Base-by-base conservation (phyloP, 1,140 invertebrate genomes). In the Ceratitis capitata region DNA sequence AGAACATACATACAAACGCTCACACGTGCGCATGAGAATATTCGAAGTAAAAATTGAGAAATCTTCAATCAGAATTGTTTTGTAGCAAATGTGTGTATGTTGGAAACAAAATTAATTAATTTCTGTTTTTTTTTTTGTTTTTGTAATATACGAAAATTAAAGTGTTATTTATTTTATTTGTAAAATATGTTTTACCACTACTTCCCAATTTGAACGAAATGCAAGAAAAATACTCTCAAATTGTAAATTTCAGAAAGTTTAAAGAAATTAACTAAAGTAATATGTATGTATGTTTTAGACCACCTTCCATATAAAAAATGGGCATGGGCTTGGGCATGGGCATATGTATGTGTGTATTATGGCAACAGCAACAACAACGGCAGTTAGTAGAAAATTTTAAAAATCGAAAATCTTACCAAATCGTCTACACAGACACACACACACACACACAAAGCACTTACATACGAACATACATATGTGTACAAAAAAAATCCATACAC, bases 151-250 rank as follows among this genome's bases (percentile, higher is more conserved):
- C 58, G 19, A 45, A 23, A n/a, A 78, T 19, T n/a, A n/a, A n/a
- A 45, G 45, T 78, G 45, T 78, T 78, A 78, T 78, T 78, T 78
- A 78, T 78, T 78, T 78, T 45, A 47, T 78, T 78, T 78, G 69
- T 78, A 78, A 78, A 19, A 78, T 78, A 78, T 78, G 45, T 78
- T 78, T 78, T 78, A 78, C 39, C 26, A 78, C 69, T 78, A 78
- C 7, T 78, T n/a, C n/a, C n/a, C n/a, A 45, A 78, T 6, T 12
- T 45, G 45, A 78, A 78, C 45, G 32, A 45, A n/a, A 78, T 78
- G n/a, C 42, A 78, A 45, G 69, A 78, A 78, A 47, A 45, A 78
- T 78, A 47, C 39, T 45, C 69, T 78, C 69, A 45, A 78, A 26
- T 26, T 78, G 69, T 78, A 45, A 69, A 69, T 39, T 39, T 39